These are phyloP conservation scores for Germaria angustata DNA, from an alignment of 2,888 invertebrate genomes.

Conservation along the genomic window DNA sequence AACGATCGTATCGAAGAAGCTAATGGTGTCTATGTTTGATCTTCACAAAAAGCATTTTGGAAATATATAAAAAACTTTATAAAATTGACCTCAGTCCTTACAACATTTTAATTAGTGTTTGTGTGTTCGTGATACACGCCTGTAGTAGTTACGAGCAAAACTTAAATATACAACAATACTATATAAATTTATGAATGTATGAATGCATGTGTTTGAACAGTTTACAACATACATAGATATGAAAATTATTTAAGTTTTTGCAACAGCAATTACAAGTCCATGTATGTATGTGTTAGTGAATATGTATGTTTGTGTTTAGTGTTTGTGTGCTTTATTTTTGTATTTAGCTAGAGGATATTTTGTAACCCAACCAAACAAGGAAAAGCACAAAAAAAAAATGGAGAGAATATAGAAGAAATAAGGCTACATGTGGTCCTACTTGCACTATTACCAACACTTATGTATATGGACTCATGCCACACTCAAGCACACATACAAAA, in stretches of 20 bases:
- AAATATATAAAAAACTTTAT: no score
- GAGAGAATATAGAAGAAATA: slow-evolving; percentile 41
- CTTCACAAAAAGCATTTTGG: no score
- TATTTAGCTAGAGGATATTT: slow-evolving; percentile 60
- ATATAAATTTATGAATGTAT: slow-evolving; percentile 15
- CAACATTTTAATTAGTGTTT: not conserved
- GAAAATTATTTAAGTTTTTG: slow-evolving; percentile 36
- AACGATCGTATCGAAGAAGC: no score
- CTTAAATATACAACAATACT: slow-evolving; percentile 41
- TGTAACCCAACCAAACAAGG: slow-evolving; percentile 41
- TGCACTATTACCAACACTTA: slow-evolving; percentile 5
- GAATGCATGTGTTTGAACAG: not conserved
- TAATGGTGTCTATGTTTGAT: no score
- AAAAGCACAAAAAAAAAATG: not conserved
- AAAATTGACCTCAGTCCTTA: not conserved
- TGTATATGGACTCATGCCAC: not conserved
- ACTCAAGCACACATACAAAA: not conserved
- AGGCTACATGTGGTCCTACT: slow-evolving; percentile 62
- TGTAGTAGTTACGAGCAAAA: slow-evolving; percentile 26
- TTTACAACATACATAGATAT: not conserved
- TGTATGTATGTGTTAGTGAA: not conserved
- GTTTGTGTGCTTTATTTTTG: slow-evolving; percentile 10
- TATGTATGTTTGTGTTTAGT: not conserved
- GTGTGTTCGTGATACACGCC: slow-evolving; percentile 6
- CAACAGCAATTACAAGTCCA: not conserved